phyloP scores from a whole-genome alignment of 2,888 invertebrate genomes.

The Nemotelus pantherinus region DNA sequence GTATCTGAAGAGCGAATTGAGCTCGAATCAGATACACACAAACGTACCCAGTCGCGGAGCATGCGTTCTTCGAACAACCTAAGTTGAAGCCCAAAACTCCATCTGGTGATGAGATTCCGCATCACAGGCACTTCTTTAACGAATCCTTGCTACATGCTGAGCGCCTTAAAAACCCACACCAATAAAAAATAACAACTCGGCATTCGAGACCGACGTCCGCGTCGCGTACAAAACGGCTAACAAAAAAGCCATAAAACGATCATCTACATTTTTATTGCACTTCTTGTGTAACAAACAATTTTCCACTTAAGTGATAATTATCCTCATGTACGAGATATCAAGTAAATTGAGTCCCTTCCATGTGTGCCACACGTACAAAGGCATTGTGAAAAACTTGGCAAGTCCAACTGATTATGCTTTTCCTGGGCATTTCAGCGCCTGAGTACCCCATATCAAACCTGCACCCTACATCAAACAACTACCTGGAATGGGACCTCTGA shows the following conservation, averaged over 20 bases:
- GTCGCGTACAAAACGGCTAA: constrained; percentile 36
- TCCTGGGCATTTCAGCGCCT: too few species aligned
- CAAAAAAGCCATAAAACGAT: constrained; percentile 44
- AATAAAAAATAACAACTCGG: constrained; percentile 25
- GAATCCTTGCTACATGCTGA: constrained; percentile 38
- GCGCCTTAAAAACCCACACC: constrained; percentile 23
- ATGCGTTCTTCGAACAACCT: constrained; percentile 34
- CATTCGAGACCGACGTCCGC: constrained; percentile 14
- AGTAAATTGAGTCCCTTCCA: constrained; percentile 13
- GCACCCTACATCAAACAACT: too few species aligned
- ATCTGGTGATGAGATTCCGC: constrained; percentile 59
- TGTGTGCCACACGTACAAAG: neutral
- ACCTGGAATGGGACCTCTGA: too few species aligned
- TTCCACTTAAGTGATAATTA: constrained; percentile 62
- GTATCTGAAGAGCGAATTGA: constrained; percentile 19
- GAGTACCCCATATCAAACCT: too few species aligned
- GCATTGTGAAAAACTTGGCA: neutral
- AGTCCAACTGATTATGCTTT: too few species aligned
- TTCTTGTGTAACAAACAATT: constrained; percentile 54
- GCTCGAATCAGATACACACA: constrained; percentile 27
- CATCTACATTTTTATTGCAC: constrained; percentile 44
- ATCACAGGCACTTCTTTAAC: constrained; percentile 1
- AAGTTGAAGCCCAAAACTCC: constrained; percentile 52
- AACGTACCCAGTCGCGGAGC: constrained; percentile 16
- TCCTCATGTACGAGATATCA: constrained; percentile 51